Evolutionary conservation across 1,140 invertebrate genomes (phyloP).

Genomic region (Drosophila pachea): DNA sequence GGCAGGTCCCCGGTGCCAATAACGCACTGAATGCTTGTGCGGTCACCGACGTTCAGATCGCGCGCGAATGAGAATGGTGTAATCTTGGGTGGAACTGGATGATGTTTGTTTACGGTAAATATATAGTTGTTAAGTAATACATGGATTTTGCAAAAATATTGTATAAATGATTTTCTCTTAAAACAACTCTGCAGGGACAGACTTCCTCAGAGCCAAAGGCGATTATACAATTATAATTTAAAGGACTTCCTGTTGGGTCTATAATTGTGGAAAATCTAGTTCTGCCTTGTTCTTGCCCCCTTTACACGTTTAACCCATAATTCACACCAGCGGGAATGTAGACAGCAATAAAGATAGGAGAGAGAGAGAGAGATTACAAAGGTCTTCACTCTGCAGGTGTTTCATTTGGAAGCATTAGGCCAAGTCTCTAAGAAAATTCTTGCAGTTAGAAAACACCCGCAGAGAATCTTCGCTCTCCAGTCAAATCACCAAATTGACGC

Average conservation of each 20-base stretch:
- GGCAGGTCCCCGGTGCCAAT: slow-evolving; percentile 86
- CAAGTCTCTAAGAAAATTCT: background rate
- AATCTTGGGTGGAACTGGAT: slow-evolving; percentile 84
- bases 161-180: background rate
- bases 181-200: too few species aligned
- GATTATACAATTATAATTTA: too few species aligned
- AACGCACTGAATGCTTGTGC: slow-evolving; percentile 84
- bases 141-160: background rate
- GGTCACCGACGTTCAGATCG: slow-evolving; percentile 84
- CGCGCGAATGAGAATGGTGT: slow-evolving; percentile 84
- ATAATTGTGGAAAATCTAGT: background rate
- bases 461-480: slow-evolving; percentile 28
- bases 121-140: background rate
- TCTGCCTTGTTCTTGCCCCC: background rate
- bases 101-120: slow-evolving; percentile 8
- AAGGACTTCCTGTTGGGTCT: too few species aligned
- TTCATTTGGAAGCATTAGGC: background rate
- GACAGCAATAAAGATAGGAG: slow-evolving; percentile 11
- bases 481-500: slow-evolving; percentile 44
- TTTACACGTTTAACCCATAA: background rate
- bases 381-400: slow-evolving; percentile 10
- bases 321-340: slow-evolving; percentile 35
- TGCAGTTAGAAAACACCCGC: slow-evolving; percentile 2
- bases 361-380: slow-evolving; percentile 10
- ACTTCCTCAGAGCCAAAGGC: too few species aligned